Base-by-base conservation (phyloP, 2,113 vertebrate genomes). In the Gobiocypris rarus region DNA sequence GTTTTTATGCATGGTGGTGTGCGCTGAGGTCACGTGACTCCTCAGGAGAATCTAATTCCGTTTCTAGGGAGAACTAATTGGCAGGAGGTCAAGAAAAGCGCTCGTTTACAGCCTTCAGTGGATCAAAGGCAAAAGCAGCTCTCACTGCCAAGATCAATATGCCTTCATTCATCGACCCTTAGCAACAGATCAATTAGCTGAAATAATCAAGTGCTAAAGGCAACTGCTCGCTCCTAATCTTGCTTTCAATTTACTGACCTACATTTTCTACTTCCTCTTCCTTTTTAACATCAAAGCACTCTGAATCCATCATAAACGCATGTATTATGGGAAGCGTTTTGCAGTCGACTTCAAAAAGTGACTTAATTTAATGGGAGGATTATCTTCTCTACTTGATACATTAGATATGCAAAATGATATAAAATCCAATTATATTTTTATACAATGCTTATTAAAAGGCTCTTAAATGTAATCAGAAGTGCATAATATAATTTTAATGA, bases 51-150 rank as follows among this genome's bases (percentile, higher is more conserved):
- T 79, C 38, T 28, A 3, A 79, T 28, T 45, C 7, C 1, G 38
- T 48, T 63, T 48, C 76, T 38, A 17, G 34, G 54, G 11, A 59
- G 8, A 41, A 24, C 15, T 45, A 63, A 48, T 79, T 79, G 56
- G 41, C 41, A 48, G 76, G 24, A 28, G n/a, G 58, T 48, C 56
- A 63, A 45, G 41, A 78, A 79, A 61, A 63, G 38, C 26, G n/a
- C 15, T 79, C 24, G 43, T 79, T 79, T 94, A 90, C 90, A 86
- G 84, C 88, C 85, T 77, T 4, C 90, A 87, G 85, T 89, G 84
- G 73, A 52, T 75, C 73, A 75, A 75, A 75, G 73, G 8, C 71
- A 75, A 52, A 52, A 75, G 45, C 41, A 14, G 43, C 45, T 75
- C 71, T 75, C 43, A 11, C 73, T 84, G 73, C 59, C 78, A 48